These are phyloP conservation scores for Platygyra sinensis DNA, from an alignment of 64 coral and sea anemone genomes.

Conservation along the genomic window DNA sequence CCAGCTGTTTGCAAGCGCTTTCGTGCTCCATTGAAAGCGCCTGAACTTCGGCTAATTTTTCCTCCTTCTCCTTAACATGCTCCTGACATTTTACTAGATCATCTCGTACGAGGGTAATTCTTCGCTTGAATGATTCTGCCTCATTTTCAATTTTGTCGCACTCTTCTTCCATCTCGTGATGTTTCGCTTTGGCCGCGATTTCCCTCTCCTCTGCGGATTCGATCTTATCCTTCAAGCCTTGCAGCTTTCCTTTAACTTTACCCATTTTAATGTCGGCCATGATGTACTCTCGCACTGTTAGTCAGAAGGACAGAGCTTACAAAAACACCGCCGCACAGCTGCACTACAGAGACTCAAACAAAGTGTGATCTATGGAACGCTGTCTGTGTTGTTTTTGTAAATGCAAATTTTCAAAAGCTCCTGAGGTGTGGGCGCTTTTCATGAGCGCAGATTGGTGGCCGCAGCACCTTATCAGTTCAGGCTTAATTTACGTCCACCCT, in stretches of 20 bases:
- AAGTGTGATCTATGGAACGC: neutral
- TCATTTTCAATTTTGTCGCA: constrained; percentile 51
- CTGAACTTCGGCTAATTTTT: constrained; percentile 17
- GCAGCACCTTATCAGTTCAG: neutral
- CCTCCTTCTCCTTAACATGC: neutral
- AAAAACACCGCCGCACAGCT: neutral
- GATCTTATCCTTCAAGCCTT: constrained; percentile 65
- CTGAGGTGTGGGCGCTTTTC: constrained; percentile 16
- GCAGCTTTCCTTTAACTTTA: constrained; percentile 65
- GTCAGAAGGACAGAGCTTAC: neutral
- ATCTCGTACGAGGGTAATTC: constrained; percentile 48
- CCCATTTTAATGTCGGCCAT: constrained; percentile 9
- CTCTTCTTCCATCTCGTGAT: constrained; percentile 35
- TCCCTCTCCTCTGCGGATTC: constrained; percentile 56
- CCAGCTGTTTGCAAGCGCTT: constrained; percentile 41
- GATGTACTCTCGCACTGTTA: neutral
- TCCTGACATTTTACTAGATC: constrained; percentile 21
- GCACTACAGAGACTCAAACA: neutral
- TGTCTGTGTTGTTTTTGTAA: neutral
- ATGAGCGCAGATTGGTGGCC: constrained; percentile 21
- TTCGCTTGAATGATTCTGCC: constrained; percentile 64
- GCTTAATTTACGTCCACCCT: neutral
- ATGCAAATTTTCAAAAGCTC: constrained; percentile 33
- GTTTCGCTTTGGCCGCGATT: constrained; percentile 4
- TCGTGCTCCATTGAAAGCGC: neutral